Conservation (phyloP, 2,797 vertebrate species). For the Chloroceryle inda region DNA sequence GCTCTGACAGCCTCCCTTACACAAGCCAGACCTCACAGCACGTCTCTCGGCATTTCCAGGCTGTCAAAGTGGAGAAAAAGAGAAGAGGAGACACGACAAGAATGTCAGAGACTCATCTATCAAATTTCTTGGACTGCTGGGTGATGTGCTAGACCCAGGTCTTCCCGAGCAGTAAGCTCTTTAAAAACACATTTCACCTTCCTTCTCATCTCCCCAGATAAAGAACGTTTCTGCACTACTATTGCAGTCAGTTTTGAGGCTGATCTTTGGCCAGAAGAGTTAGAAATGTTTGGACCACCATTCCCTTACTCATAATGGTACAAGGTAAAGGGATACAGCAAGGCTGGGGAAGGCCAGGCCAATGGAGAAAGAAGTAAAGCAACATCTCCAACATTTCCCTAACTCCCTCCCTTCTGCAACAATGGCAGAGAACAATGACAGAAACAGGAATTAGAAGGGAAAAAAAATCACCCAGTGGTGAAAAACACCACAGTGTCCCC, state of each 20-base stretch:
- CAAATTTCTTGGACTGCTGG: conserved; percentile 60
- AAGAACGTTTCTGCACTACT: neutral
- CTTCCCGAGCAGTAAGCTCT: conserved; percentile 35
- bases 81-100: conserved; percentile 63
- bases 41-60: conserved; percentile 57
- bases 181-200: conserved; percentile 41
- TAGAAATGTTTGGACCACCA: neutral
- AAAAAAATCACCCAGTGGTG: neutral
- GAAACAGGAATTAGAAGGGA: neutral
- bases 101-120: conserved; percentile 74
- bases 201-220: neutral
- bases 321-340: neutral
- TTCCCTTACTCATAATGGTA: neutral
- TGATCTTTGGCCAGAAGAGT: neutral
- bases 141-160: conserved; percentile 23
- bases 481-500: neutral
- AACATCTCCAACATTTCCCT: neutral
- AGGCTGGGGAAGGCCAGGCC: neutral
- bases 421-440: neutral
- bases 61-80: conserved; percentile 13
- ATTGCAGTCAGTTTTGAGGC: neutral
- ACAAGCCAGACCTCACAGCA: conserved; percentile 86
- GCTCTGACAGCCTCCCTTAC: conserved; percentile 79
- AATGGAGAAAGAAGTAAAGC: neutral
- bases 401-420: neutral